A percentile compares a stretch with the other conserved stretches of the same genome.
phyloP scores from a whole-genome alignment of 2,797 vertebrate genomes.

The Notolabrus celidotus region DNA sequence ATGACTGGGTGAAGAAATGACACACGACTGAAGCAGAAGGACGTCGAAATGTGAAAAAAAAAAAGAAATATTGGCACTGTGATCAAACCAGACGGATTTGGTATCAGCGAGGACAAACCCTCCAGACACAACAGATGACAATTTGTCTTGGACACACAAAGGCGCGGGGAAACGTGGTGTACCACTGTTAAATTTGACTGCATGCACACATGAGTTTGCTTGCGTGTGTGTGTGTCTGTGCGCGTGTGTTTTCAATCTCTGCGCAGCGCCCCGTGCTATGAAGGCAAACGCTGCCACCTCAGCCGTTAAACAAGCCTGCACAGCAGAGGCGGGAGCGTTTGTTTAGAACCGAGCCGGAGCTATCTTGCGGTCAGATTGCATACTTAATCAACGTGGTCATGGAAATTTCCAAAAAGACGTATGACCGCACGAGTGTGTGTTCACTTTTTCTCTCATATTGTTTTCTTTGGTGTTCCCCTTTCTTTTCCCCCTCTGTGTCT shows the following conservation, averaged over 20 bases:
- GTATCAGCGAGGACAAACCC: conserved; percentile 58
- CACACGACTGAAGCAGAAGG: conserved; percentile 3
- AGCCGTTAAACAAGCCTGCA: conserved; percentile 77
- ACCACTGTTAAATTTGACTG: conserved; percentile 46
- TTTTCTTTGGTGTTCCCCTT: conserved; percentile 60
- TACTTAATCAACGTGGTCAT: conserved; percentile 84
- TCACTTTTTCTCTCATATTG: conserved; percentile 62
- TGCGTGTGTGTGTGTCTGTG: conserved; percentile 10
- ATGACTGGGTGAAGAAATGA: conserved; percentile 6
- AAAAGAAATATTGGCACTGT: conserved; percentile 12
- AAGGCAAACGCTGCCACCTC: conserved; percentile 79
- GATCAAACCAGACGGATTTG: conserved; percentile 34
- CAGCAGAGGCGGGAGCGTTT: conserved; percentile 72
- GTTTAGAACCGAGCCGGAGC: conserved; percentile 79
- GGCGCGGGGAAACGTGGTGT: conserved; percentile 34
- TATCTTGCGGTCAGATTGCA: conserved; percentile 83
- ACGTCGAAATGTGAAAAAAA: conserved; percentile 16
- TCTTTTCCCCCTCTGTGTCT: conserved; percentile 30
- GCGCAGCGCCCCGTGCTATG: conserved; percentile 66
- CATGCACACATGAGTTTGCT: conserved; percentile 24
- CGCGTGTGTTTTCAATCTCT: conserved; percentile 73
- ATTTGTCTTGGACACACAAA: conserved; percentile 47
- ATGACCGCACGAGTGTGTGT: conserved; percentile 61
- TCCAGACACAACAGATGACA: conserved; percentile 39
- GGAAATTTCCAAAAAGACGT: conserved; percentile 83